These are phyloP conservation scores for Scyliorhinus canicula DNA, from an alignment of 2,797 vertebrate genomes.

Conservation along the genomic window DNA sequence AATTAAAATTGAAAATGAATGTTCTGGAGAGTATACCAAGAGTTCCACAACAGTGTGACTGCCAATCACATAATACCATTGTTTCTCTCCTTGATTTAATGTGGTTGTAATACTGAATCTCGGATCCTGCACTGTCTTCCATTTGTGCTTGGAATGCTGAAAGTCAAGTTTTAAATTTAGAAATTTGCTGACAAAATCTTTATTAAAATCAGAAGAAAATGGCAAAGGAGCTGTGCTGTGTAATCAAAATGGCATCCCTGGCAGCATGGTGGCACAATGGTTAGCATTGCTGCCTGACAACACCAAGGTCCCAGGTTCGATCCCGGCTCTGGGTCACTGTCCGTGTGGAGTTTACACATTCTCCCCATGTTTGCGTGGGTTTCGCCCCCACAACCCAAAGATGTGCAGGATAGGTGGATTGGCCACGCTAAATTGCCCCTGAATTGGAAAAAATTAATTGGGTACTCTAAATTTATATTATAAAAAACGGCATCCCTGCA, in stretches of 20 bases:
- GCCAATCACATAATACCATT: conserved; percentile 14
- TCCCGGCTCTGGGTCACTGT: no score
- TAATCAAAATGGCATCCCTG: background rate
- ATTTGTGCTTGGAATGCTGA: conserved; percentile 12
- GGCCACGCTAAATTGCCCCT: no score
- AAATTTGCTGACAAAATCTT: conserved; percentile 2
- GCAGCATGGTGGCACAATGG: no score
- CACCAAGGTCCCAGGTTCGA: no score
- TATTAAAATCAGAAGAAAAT: conserved; percentile 25
- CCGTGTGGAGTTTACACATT: no score
- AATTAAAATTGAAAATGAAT: conserved; percentile 36
- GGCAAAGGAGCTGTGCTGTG: background rate
- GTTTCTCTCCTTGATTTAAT: conserved; percentile 3
- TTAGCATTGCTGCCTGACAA: no score
- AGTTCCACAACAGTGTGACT: conserved; percentile 12
- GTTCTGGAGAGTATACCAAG: conserved; percentile 19
- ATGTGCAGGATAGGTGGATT: no score
- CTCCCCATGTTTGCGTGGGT: no score
- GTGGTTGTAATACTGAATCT: background rate
- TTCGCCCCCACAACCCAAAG: no score
- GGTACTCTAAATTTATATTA: no score
- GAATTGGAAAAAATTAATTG: no score
- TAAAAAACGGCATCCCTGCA: no score
- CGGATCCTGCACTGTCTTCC: background rate
- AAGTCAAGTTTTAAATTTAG: conserved; percentile 26